phyloP scores from a whole-genome alignment of 2,113 vertebrate genomes.

The Nannobrachium achirus region DNA sequence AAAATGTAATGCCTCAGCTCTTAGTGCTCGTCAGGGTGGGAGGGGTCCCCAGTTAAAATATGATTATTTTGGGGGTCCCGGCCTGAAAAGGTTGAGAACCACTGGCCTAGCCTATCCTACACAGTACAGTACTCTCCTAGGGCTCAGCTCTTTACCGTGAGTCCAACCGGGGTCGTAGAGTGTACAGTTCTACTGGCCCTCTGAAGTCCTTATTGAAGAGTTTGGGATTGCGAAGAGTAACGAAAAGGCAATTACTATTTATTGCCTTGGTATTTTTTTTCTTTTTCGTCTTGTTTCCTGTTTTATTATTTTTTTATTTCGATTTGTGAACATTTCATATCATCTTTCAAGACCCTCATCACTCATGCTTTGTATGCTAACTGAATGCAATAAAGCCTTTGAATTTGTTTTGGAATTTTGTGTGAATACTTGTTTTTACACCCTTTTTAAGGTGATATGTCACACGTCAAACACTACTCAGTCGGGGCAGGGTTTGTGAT shows the following conservation, averaged over 20 bases:
- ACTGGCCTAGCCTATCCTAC: not conserved
- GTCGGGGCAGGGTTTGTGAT: not conserved
- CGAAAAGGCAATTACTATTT: conserved; percentile 41
- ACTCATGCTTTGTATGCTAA: conserved; percentile 65
- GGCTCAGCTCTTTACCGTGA: conserved; percentile 4
- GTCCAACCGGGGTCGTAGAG: not conserved
- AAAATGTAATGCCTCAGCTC: too few relatives aligned
- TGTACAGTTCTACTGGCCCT: conserved; percentile 31
- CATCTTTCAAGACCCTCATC: conserved; percentile 41
- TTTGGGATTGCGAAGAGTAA: conserved; percentile 27
- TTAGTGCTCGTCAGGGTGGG: too few relatives aligned
- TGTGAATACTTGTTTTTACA: not conserved
- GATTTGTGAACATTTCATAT: conserved; percentile 64
- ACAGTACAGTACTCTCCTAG: not conserved
- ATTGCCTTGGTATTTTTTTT: conserved; percentile 42
- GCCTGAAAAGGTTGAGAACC: too few relatives aligned
- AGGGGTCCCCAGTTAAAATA: too few relatives aligned
- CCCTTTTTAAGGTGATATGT: not conserved
- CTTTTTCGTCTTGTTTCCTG: conserved; percentile 14
- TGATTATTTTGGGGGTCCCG: too few relatives aligned
- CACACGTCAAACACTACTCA: not conserved
- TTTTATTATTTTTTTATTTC: conserved; percentile 38
- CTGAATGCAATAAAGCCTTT: conserved; percentile 72
- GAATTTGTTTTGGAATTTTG: conserved; percentile 20
- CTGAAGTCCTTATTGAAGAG: conserved; percentile 33